Conservation (phyloP, 2,113 vertebrate species). For the Chaetura pelagica region DNA sequence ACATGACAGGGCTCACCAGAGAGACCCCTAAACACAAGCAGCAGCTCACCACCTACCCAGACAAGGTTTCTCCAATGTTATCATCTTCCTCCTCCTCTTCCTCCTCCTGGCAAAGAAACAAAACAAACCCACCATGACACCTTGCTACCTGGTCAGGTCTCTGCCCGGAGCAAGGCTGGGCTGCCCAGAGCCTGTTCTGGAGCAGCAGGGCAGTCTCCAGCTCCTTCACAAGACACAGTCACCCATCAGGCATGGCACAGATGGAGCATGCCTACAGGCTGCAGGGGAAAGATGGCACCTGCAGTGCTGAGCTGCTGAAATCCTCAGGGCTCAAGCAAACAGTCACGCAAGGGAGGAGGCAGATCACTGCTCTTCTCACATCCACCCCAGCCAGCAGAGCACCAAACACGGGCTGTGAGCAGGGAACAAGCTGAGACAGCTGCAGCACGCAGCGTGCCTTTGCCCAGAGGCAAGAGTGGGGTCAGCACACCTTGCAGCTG, state of each 20-base stretch:
- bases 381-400: not conserved
- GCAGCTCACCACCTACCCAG: slow-evolving; percentile 46
- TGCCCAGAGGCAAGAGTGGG: not conserved
- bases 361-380: not conserved
- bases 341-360: not conserved
- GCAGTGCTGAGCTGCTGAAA: not conserved
- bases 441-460: not conserved
- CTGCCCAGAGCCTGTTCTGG: not conserved
- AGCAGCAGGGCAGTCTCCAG: not conserved
- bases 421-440: not conserved
- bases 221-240: not conserved
- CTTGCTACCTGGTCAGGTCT: not conserved
- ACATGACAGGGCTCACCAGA: not conserved
- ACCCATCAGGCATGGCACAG: not conserved
- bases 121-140: not conserved
- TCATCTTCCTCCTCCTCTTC: slow-evolving; percentile 60
- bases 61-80: not conserved
- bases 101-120: slow-evolving; percentile 39
- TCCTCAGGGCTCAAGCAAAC: not conserved
- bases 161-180: not conserved
- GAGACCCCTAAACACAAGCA: not conserved
- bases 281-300: not conserved
- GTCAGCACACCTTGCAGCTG: not conserved
- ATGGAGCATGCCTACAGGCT: not conserved
- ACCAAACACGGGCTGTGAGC: not conserved